Conservation (phyloP, 2,113 vertebrate genomes). For the Phoxinus phoxinus region DNA sequence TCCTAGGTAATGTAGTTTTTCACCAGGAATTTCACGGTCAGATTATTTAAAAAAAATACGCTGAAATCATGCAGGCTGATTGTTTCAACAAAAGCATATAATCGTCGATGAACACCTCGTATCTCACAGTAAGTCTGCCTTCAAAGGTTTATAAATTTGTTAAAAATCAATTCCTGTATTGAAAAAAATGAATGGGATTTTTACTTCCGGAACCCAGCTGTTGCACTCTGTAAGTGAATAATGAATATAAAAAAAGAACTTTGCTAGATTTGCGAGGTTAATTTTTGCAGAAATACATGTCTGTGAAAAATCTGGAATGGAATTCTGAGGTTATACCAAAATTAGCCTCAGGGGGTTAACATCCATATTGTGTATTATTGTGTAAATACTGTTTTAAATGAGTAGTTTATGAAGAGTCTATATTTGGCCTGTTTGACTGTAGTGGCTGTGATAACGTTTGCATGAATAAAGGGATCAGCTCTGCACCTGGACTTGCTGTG, state of each 20-base stretch:
- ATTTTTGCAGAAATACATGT: not conserved
- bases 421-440: slow-evolving; percentile 24
- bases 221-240: not conserved
- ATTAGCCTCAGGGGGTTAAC: not conserved
- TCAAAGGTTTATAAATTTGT: not conserved
- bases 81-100: not conserved
- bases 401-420: slow-evolving; percentile 9
- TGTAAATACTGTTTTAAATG: not conserved
- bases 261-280: not conserved
- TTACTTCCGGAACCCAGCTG: not conserved
- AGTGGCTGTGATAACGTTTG: not conserved
- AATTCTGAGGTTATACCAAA: not conserved
- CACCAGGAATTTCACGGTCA: not conserved
- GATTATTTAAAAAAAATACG: not conserved
- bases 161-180: not conserved
- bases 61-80: not conserved
- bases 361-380: not conserved
- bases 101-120: not conserved
- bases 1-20: not conserved
- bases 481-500: not conserved
- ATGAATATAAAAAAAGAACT: not conserved
- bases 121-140: not conserved
- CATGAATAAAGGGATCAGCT: slow-evolving; percentile 22
- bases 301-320: not conserved
- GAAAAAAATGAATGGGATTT: not conserved